These are phyloP conservation scores for Muscina levida DNA, from an alignment of 2,888 invertebrate species.

Conservation along the genomic window DNA sequence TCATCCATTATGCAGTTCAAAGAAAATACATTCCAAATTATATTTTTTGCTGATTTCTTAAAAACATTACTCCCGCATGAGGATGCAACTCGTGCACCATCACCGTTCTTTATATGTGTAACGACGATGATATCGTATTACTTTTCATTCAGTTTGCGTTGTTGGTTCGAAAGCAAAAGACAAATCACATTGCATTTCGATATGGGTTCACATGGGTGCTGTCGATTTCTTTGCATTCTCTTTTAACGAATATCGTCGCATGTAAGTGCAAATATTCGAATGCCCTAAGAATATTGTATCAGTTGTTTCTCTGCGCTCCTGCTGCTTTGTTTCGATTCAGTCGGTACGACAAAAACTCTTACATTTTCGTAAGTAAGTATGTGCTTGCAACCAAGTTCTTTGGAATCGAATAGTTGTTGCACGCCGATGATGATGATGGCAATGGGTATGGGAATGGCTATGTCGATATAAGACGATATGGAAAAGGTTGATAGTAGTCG, in stretches of 20 bases:
- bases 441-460: constrained; percentile 6
- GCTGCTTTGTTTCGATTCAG: no score
- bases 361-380: no score
- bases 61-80: neutral
- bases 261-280: neutral
- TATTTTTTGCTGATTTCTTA: neutral
- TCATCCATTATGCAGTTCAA: constrained; percentile 8
- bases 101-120: neutral
- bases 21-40: constrained; percentile 14
- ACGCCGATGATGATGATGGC: neutral
- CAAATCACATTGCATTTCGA: constrained; percentile 42
- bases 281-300: constrained; percentile 20
- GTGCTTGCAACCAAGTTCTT: no score
- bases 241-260: neutral
- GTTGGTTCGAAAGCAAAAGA: constrained; percentile 10
- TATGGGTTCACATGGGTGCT: neutral
- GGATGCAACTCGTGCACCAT: neutral
- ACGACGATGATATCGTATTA: neutral
- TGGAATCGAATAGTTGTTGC: neutral
- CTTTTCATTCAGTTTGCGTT: constrained; percentile 22
- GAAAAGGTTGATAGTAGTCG: no score
- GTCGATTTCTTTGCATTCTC: neutral
- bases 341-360: no score
- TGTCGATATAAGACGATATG: no score
- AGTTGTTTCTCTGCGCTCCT: constrained; percentile 23